Conservation (phyloP, 2,797 vertebrate genomes). For the Coregonus ussuriensis region DNA sequence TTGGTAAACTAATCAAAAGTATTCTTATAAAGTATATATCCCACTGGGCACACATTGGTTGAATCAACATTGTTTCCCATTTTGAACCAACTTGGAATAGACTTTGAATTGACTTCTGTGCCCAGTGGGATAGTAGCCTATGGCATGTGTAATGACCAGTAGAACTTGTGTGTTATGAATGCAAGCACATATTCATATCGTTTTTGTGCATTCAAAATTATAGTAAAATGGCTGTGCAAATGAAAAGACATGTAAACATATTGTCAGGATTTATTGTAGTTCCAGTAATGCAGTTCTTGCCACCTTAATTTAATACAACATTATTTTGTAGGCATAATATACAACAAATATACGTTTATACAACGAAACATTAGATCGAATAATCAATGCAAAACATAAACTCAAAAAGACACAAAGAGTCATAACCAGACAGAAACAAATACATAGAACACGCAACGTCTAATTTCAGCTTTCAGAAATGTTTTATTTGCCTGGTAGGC, state of each 20-base stretch:
- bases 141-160: neutral
- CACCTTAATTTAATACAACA: neutral
- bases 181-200: too few species aligned
- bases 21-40: neutral
- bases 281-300: neutral
- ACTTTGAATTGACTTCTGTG: too few species aligned
- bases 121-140: neutral
- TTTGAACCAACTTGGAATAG: too few species aligned
- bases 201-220: too few species aligned
- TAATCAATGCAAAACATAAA: neutral
- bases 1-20: neutral
- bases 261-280: neutral
- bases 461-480: neutral
- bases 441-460: neutral
- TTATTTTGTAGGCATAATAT: neutral
- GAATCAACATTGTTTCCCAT: too few species aligned
- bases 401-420: neutral
- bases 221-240: neutral
- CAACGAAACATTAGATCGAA: neutral
- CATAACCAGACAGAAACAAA: too few species aligned
- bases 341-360: neutral
- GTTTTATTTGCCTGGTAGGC: neutral
- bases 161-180: too few species aligned
- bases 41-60: too few species aligned
- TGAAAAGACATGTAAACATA: neutral